Evolutionary conservation across 92 coral and sea anemone genomes (phyloP).

Genomic region (Umimayanthus chanpuru): DNA sequence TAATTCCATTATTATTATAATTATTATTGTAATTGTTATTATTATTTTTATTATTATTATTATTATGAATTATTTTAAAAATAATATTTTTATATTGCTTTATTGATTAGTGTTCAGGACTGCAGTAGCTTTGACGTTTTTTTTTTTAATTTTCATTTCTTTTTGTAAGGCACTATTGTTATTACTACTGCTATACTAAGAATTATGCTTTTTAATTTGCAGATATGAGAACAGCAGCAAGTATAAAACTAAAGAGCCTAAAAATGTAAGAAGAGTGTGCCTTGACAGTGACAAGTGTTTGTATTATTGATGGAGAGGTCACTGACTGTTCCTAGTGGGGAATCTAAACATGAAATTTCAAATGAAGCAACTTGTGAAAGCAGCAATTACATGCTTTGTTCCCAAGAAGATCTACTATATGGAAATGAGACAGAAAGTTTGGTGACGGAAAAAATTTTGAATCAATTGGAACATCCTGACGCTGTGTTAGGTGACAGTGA

Average conservation of each 20-base stretch:
- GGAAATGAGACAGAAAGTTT: conserved; percentile 40
- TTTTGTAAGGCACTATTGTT: no score
- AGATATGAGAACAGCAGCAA: background rate
- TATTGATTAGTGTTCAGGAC: background rate
- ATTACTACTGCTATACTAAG: background rate
- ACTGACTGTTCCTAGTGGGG: background rate
- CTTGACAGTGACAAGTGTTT: background rate
- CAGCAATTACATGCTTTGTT: background rate
- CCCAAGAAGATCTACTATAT: conserved; percentile 16
- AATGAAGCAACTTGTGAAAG: background rate
- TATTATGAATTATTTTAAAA: no score
- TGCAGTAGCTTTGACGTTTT: background rate
- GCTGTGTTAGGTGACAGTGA: background rate
- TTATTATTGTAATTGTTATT: no score
- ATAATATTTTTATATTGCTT: background rate
- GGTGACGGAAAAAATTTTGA: conserved; percentile 11
- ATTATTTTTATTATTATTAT: no score
- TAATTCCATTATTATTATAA: no score
- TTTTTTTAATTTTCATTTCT: no score
- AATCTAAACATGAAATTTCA: background rate
- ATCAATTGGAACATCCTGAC: background rate
- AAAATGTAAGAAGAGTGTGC: background rate
- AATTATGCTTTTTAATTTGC: background rate
- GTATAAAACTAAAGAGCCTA: background rate
- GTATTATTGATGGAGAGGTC: conserved; percentile 16